Conservation (phyloP, 2,888 invertebrate genomes). For the Acanthosepion lycidas region DNA sequence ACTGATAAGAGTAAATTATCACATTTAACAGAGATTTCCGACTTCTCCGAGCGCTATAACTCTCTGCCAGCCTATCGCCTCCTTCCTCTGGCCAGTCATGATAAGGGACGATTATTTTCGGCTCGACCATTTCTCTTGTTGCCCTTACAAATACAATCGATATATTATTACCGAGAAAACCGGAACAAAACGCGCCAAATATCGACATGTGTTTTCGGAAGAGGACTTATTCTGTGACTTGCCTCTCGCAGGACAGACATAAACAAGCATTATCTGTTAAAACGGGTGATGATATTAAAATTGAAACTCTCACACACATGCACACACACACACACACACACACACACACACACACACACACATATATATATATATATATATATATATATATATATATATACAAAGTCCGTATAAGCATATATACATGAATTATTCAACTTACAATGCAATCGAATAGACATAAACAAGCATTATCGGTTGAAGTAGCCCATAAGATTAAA, state of each 20-base stretch:
- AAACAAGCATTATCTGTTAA: not conserved
- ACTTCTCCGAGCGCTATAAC: not conserved
- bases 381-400: not conserved
- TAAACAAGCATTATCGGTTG: conserved; percentile 14
- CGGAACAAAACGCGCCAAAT: conserved; percentile 8
- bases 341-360: too few species aligned
- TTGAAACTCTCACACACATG: not conserved
- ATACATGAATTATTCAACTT: not conserved
- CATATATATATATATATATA: too few species aligned
- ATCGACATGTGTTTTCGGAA: not conserved
- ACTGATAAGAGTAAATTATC: not conserved
- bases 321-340: not conserved
- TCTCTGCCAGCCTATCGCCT: not conserved
- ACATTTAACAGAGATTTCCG: conserved; percentile 12
- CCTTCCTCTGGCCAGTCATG: not conserved
- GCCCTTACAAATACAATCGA: not conserved
- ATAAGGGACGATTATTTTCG: not conserved
- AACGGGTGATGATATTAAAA: not conserved
- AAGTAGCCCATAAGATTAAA: not conserved
- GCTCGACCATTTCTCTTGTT: not conserved
- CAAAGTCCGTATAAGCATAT: not conserved
- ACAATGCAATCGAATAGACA: not conserved
- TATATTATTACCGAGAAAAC: conserved; percentile 23
- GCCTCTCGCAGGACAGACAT: not conserved
- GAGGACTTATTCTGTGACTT: not conserved